These are phyloP conservation scores for Drosophila malerkotliana DNA, from an alignment of 1,140 invertebrate genomes.

Conservation along the genomic window DNA sequence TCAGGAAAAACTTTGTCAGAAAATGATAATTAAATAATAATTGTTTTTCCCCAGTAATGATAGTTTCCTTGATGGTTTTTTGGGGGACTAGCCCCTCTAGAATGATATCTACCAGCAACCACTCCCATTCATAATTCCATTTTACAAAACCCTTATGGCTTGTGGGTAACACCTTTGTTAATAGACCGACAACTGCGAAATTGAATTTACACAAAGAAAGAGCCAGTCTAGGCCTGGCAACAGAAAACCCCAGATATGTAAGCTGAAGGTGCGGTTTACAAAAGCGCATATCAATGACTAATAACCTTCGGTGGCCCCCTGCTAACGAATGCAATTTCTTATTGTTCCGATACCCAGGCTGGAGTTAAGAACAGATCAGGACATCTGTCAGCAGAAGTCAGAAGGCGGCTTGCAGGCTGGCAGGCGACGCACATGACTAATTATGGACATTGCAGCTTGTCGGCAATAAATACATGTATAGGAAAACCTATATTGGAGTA, in stretches of 20 bases:
- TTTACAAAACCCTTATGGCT: slow-evolving; percentile 3
- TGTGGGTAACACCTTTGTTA: slow-evolving; percentile 33
- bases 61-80: no score
- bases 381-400: slow-evolving; percentile 67
- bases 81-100: background rate
- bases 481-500: background rate
- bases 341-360: slow-evolving; percentile 46
- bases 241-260: slow-evolving; percentile 15
- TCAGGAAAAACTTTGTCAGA: background rate
- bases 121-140: slow-evolving; percentile 6
- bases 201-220: slow-evolving; percentile 27
- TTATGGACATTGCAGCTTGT: slow-evolving; percentile 68
- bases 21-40: background rate
- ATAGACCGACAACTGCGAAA: slow-evolving; percentile 35
- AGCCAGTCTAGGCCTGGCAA: slow-evolving; percentile 4
- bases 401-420: slow-evolving; percentile 8
- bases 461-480: slow-evolving; percentile 29
- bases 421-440: slow-evolving; percentile 73
- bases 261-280: slow-evolving; percentile 60
- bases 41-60: no score
- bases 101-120: background rate
- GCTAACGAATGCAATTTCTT: slow-evolving; percentile 56
- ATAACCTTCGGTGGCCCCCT: slow-evolving; percentile 53
- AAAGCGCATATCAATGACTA: slow-evolving; percentile 74
- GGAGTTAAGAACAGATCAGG: slow-evolving; percentile 50